These are phyloP conservation scores for Psittacula echo DNA, from an alignment of 2,797 vertebrate genomes.

Conservation along the genomic window DNA sequence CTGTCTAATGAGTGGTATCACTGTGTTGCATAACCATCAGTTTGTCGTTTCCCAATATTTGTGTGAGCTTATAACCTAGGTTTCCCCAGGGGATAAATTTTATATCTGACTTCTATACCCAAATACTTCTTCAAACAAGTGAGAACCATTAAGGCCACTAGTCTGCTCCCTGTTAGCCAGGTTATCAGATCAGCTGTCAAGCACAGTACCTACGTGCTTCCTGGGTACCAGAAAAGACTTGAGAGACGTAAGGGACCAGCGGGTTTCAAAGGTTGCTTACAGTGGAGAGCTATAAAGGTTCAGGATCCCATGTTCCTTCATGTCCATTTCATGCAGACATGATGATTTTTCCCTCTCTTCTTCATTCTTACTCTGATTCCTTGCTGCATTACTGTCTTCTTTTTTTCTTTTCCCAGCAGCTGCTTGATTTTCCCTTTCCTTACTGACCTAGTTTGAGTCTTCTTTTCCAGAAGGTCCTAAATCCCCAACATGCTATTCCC, in stretches of 20 bases:
- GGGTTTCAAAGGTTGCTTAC: not conserved
- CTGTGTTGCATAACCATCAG: not conserved
- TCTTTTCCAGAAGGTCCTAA: constrained; percentile 28
- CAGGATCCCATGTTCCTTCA: not conserved
- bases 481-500: constrained; percentile 9
- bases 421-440: not conserved
- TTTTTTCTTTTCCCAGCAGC: not conserved
- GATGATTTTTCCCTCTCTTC: not conserved
- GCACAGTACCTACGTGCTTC: not conserved
- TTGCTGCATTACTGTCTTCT: not conserved
- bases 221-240: not conserved
- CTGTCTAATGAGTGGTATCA: not conserved
- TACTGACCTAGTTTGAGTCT: not conserved
- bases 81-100: not conserved
- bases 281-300: not conserved
- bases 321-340: not conserved
- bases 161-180: not conserved
- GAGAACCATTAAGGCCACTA: not conserved
- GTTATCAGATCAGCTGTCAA: not conserved
- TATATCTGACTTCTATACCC: not conserved
- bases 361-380: not conserved
- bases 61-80: not conserved
- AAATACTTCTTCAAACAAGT: not conserved
- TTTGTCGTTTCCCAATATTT: not conserved
- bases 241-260: fast-evolving